Evolutionary conservation across 2,888 invertebrate genomes (phyloP), one percentile per base, ranked within the genome.

Genomic region (Melangyna quadrimaculata): DNA sequence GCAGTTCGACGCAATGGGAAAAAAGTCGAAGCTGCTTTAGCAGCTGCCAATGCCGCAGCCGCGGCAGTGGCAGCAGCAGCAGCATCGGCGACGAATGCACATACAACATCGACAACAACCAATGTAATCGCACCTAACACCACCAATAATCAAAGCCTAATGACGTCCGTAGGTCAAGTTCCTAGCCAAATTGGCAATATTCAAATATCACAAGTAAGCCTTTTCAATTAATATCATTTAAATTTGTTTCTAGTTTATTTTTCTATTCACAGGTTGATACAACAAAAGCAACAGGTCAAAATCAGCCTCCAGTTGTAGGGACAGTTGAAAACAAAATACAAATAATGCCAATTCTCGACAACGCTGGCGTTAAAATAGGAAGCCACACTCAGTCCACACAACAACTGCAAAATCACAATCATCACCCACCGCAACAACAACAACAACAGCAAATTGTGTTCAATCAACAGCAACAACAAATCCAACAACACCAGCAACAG

Each of bases 151-250:
- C 63, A 84, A 7, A 82, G 87, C 59, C 57, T 88, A 37, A 88
- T 88, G 48, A 81, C 88, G 35, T 87, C 74, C 88, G 88, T 88
- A 80, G 88, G 84, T 79, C 89, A 90, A 71, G 92, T 93, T 87
- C 92, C 93, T 83, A 92, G 92, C 87, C 93, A 92, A 88, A 92
- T 92, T 82, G 92, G 92, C 87, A 92, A 92, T 77, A 92, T 92
- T 83, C 92, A 92, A 88, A 93, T 92, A 86, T 92, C 92, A 22
- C 92, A 92, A 89, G 86, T 86, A 78, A 80, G 67, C 1, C 1
- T 17, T 10, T 22, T 22, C 1, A 1, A 55, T 19, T 19, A 5
- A 1, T 32, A 17, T 9, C 27, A 1, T 29, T 29, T n/a, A n/a
- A 27, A 19, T 35, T 32, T 29, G 10, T 8, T 22, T 14, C 6